These are phyloP conservation scores for Hydractinia echinata DNA, from an alignment of 30 jellyfish, hydroid and myxozoan genomes.

Conservation along the genomic window DNA sequence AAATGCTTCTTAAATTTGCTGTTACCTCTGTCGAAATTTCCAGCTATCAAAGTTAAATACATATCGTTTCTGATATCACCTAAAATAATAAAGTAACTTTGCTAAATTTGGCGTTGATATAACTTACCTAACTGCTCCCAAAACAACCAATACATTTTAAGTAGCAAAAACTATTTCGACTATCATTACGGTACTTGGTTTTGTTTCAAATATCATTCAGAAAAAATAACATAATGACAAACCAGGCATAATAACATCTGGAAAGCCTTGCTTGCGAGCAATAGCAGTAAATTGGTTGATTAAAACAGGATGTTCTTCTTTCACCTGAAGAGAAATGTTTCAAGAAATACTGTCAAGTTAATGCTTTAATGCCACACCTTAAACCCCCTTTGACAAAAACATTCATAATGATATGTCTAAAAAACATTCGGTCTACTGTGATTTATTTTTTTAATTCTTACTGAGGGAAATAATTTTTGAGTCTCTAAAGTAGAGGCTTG, in stretches of 20 bases:
- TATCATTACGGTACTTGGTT: too few relatives aligned
- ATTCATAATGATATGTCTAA: too few relatives aligned
- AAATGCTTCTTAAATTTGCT: not conserved
- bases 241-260: constrained; percentile 97
- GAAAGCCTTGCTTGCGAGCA: constrained; percentile 94
- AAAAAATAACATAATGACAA: not conserved
- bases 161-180: too few relatives aligned
- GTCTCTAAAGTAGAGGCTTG: not conserved
- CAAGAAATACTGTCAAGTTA: not conserved
- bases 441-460: not conserved
- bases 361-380: not conserved
- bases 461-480: not conserved
- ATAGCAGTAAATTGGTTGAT: constrained; percentile 77
- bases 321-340: constrained; percentile 36
- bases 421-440: constrained; percentile 2
- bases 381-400: too few relatives aligned
- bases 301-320: constrained; percentile 83
- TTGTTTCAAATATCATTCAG: too few relatives aligned
- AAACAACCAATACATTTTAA: too few relatives aligned
- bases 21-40: constrained; percentile 83
- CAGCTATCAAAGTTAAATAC: constrained; percentile 64
- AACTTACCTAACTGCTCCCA: too few relatives aligned
- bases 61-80: constrained; percentile 88
- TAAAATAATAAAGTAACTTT: constrained; percentile 11
- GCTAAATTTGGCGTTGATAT: too few relatives aligned